Evolutionary conservation across 2,113 vertebrate genomes (phyloP).

Genomic region (Chaetops frenatus): DNA sequence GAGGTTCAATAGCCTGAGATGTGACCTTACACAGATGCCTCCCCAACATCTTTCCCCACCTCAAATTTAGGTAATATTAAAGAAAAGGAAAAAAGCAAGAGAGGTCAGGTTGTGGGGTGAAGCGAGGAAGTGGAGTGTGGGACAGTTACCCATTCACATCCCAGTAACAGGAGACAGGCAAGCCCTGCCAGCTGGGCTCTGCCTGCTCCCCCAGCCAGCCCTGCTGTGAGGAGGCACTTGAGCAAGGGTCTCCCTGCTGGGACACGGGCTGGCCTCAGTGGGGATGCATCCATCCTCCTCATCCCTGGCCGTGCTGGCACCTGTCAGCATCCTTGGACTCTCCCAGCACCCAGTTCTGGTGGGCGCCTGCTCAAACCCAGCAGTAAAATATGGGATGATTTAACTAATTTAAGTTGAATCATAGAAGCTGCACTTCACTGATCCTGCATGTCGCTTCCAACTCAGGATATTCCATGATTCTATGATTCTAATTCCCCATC

Average conservation of each 20-base stretch:
- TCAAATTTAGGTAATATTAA: background rate
- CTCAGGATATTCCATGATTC: background rate
- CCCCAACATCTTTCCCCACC: background rate
- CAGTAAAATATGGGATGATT: background rate
- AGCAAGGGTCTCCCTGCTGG: background rate
- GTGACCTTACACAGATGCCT: background rate
- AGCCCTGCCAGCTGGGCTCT: background rate
- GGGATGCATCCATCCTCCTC: background rate
- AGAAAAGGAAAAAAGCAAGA: background rate
- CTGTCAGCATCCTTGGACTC: background rate
- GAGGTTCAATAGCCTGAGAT: background rate
- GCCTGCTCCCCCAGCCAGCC: background rate
- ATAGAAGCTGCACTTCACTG: background rate
- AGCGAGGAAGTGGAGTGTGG: rapidly evolving
- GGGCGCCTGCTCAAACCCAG: background rate
- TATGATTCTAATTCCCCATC: background rate
- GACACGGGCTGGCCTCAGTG: rapidly evolving
- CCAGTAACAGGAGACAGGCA: background rate
- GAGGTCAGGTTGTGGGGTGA: background rate
- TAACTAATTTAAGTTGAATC: background rate
- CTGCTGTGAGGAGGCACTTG: rapidly evolving
- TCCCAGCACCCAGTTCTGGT: background rate
- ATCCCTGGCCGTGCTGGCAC: rapidly evolving
- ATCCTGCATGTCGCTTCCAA: background rate
- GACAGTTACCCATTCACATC: background rate